Evolutionary conservation across 2,888 invertebrate species (phyloP), one percentile per base, ranked within the genome.

Genomic region (Xylota sylvarum): DNA sequence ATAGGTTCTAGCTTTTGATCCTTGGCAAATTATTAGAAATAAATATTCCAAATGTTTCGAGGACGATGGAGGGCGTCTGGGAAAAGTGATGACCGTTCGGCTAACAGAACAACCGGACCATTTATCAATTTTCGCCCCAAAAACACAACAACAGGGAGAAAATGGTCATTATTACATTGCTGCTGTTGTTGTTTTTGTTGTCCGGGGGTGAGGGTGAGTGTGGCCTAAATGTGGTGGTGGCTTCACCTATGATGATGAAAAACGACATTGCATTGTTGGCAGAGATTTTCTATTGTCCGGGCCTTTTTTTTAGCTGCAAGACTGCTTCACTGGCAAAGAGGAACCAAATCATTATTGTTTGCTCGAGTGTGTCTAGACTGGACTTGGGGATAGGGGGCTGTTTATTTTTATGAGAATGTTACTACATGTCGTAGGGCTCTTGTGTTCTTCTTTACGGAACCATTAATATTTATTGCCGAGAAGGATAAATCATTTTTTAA

Each of bases 181-280:
- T 56, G 69, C 58, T 74, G 55, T 27, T 69, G 17, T 35, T 69
- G 10, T 40, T 70, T n/a, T 30, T 56, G 19, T 3, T 48, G 52
- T 37, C 4, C 19, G 37, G 37, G 17, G 40, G 48, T 50, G 55
- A 55, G 43, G 65, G 60, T 46, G 27, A 30, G 48, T 40, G 58
- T 17, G 37, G 50, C 35, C 35, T 30, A 9, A 52, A 19, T 67
- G 60, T 48, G 81, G 76, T 48, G 81, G 76, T 82, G 43, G 72
- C 70, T 76, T 80, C 81, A 86, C 81, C 81, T 82, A 77, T 86
- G 77, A 86, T 86, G 86, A 86, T 82, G 86, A 86, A 86, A 77
- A 81, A 86, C 81, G 82, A 82, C 82, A 82, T 82, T 82, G 77
- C 77, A 86, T 84, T 79, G 73, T 86, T 70, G 69, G 56, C 62